Percentiles rank a stretch among this genome's conserved stretches.
Evolutionary conservation across 2,888 invertebrate genomes (phyloP).

Genomic region (Augochlorella aurata): DNA sequence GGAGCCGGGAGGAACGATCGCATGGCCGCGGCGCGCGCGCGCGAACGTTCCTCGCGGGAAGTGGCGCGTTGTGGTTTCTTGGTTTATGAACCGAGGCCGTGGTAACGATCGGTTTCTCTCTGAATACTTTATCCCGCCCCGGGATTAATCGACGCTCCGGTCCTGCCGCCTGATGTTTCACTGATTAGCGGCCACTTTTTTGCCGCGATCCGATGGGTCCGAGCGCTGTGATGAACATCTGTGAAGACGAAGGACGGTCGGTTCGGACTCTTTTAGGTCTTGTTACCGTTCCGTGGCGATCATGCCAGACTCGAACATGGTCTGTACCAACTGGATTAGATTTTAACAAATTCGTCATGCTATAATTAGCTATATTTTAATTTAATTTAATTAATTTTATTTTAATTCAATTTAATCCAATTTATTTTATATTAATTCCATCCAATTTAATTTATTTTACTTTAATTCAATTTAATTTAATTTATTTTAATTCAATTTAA

Average conservation of each 20-base stretch:
- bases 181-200: not conserved
- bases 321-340: not conserved
- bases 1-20: conserved; percentile 44
- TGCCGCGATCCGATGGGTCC: not conserved
- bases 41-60: conserved; percentile 31
- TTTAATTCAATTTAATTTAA: too few relatives aligned
- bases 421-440: too few relatives aligned
- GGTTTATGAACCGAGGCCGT: conserved; percentile 49
- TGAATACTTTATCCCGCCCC: conserved; percentile 7
- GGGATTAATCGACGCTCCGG: conserved; percentile 25
- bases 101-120: conserved; percentile 46
- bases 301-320: not conserved
- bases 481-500: too few relatives aligned
- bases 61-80: conserved; percentile 42
- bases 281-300: not conserved
- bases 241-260: not conserved
- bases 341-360: too few relatives aligned
- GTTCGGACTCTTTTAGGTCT: not conserved
- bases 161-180: not conserved
- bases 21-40: conserved; percentile 12
- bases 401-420: too few relatives aligned
- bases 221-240: not conserved
- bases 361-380: too few relatives aligned
- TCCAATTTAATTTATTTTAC: too few relatives aligned
- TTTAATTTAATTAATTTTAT: too few relatives aligned